Base-by-base conservation (phyloP, 2,797 vertebrate genomes). In the Smutsia temminckii region DNA sequence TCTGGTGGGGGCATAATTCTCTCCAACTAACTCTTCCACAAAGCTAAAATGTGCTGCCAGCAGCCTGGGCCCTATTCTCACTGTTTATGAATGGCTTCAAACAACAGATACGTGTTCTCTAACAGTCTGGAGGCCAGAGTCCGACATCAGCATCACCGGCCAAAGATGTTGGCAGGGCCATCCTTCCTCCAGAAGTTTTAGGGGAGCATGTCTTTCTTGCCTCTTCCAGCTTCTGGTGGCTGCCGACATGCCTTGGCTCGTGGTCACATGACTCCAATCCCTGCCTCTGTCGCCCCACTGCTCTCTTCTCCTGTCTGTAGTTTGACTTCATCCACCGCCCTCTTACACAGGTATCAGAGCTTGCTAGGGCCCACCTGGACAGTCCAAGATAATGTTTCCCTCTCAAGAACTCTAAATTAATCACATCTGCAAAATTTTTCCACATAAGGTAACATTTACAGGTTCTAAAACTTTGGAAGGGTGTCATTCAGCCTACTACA, bases 141-240 rank as follows among this genome's bases (percentile, higher is more conserved):
- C 46, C n/a, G 74, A 80, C 51, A 16, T n/a, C 49, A n/a, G 37
- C 20, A 55, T 46, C 25, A 40, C 9, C 53, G 12, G 59, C 11
- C 32, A 11, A 89, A 68, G n/a, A 14, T 53, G 7, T 80, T 51
- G 46, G n/a, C 14, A 85, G 46, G 5, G 40, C 71, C 17, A 20
- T 0, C 0, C 37, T 27, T 17, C 21, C 17, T 74, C 32, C 0
- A 1, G 49, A 69, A 8, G 29, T 29, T 78, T 5, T 66, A 40
- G 20, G 14, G 59, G 9, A 63, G n/a, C 42, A 40, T 59, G n/a
- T 0, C 0, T 34, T 40, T 5, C 11, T 9, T 16, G 8, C 17
- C 42, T 83, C 23, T 21, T 61, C 27, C 32, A 63, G 63, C 13
- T 89, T 68, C 42, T 81, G 32, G 27, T 80, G 32, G 34, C 21